Evolutionary conservation across 2,888 invertebrate genomes (phyloP).

Genomic region (Tetrapedia diversipes): DNA sequence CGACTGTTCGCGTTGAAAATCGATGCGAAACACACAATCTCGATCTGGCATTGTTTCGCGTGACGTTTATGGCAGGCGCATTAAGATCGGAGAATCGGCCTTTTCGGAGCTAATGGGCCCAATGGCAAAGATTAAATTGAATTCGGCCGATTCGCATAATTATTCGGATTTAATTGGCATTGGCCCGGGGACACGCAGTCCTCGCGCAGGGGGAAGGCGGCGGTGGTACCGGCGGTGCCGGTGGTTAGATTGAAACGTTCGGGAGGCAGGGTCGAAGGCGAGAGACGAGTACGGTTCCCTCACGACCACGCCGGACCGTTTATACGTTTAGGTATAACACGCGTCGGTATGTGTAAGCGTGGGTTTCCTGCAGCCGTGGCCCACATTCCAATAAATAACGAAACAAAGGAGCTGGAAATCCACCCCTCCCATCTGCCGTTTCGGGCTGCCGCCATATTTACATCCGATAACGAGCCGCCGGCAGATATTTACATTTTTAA

Average conservation of each 20-base stretch:
- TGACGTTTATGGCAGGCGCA: too few relatives aligned
- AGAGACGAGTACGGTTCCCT: conserved; percentile 36
- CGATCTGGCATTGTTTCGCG: too few relatives aligned
- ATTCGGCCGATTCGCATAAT: conserved; percentile 11
- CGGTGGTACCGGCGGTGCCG: background rate
- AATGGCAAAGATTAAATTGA: background rate
- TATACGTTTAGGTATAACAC: too few relatives aligned
- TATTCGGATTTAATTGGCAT: conserved; percentile 24
- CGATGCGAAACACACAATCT: too few relatives aligned
- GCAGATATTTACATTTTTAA: conserved; percentile 82
- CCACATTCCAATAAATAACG: conserved; percentile 79
- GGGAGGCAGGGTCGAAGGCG: conserved; percentile 36
- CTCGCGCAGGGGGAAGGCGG: background rate
- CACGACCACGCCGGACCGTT: conserved; percentile 1
- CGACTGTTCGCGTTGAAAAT: too few relatives aligned
- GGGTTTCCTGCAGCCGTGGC: conserved; percentile 60
- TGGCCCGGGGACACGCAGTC: conserved; percentile 17
- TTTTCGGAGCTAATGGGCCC: background rate
- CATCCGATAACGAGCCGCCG: conserved; percentile 82
- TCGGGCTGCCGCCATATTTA: conserved; percentile 77
- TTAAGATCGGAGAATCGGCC: too few relatives aligned
- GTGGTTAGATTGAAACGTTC: conserved; percentile 36
- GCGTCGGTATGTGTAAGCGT: conserved; percentile 58
- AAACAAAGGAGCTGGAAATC: conserved; percentile 76
- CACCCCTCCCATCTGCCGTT: conserved; percentile 56